phyloP scores from a whole-genome alignment of 2,113 vertebrate species.

The Aramus guarauna region DNA sequence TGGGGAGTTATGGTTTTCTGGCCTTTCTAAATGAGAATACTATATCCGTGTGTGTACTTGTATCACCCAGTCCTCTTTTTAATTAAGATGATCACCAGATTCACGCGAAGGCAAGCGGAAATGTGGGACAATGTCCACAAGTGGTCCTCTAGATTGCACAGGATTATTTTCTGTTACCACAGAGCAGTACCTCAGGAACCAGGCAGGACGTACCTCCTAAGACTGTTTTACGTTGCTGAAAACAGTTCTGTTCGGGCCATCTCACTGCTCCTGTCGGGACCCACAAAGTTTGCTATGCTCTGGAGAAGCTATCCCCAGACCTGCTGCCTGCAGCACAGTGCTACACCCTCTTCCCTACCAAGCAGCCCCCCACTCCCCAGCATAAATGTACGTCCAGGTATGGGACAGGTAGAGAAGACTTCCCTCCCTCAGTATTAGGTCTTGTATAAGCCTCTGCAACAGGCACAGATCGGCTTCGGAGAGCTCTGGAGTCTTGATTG shows the following conservation, averaged over 20 bases:
- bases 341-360: neutral
- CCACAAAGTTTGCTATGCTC: neutral
- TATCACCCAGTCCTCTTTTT: neutral
- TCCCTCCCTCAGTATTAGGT: neutral
- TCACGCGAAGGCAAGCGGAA: neutral
- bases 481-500: neutral
- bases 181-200: neutral
- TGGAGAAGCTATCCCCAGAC: neutral
- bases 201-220: neutral
- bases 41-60: neutral
- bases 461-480: neutral
- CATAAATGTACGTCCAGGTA: neutral
- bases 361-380: neutral
- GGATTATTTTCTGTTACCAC: neutral
- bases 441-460: neutral
- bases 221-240: neutral
- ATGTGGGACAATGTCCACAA: neutral
- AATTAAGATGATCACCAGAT: neutral
- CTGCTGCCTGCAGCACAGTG: neutral
- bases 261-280: neutral
- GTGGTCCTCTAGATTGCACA: neutral
- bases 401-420: neutral
- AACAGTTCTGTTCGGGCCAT: neutral
- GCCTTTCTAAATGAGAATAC: neutral
- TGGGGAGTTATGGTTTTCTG: neutral